Evolutionary conservation across 2,888 invertebrate species (phyloP), one percentile per base, ranked within the genome.

Genomic region (Ethmia dodecea): DNA sequence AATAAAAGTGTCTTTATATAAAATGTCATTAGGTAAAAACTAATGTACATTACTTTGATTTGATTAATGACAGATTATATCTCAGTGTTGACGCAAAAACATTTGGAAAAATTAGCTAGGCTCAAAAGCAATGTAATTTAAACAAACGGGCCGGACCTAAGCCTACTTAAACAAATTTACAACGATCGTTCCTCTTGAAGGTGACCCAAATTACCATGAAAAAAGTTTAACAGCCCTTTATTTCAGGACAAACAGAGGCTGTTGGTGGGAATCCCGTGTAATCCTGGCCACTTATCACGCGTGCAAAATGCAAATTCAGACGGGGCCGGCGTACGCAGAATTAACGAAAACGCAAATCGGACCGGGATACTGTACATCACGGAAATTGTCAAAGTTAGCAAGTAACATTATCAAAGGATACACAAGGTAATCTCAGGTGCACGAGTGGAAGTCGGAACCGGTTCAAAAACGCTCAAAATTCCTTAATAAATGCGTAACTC

Each of bases 181-280:
- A 79, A 53, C 71, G 64, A 73, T 67, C 75, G 65, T 77, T 70
- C 70, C 79, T 78, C 73, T 65, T 66, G 66, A 81, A 84, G 78
- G 81, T 84, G 83, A 83, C 84, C 84, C 80, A 83, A 84, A 86
- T 86, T 81, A 71, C 77, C 79, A 75, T 78, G 76, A 80, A 84
- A 84, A 79, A 84, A 78, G 74, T 81, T 84, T 79, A 81, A 80
- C 76, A 79, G 75, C 81, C 81, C 81, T 84, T 84, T 83, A 83
- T 84, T 83, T 81, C 76, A 76, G 80, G 65, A 70, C 79, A 84
- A 81, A 84, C 83, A 79, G 78, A 77, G 80, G 77, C 79, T 72
- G 79, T 74, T 76, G 75, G 79, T 66, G 70, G 69, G 74, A 26
- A 83, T 79, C 83, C 84, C 68, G 62, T 76, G 79, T 86, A 86